Evolutionary conservation across 2,797 vertebrate genomes (phyloP).

Genomic region (Platalea minor): DNA sequence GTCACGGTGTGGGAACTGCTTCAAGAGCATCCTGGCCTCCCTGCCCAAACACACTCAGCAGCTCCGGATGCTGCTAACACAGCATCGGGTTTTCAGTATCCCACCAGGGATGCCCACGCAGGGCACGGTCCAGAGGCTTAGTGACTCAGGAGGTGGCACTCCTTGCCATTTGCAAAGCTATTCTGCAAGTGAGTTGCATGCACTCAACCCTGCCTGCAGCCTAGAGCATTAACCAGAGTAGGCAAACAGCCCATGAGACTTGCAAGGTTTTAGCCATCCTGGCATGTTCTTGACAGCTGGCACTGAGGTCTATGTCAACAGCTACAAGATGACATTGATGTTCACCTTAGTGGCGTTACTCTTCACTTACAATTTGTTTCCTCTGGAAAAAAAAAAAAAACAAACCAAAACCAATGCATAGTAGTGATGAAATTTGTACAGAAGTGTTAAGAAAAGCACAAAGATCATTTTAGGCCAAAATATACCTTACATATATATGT

Average conservation of each 20-base stretch:
- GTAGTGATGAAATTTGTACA: background rate
- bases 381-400: too few species aligned
- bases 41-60: background rate
- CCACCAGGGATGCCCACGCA: accelerated
- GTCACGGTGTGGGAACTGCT: background rate
- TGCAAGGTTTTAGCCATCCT: background rate
- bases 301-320: background rate
- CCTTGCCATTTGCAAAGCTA: background rate
- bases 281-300: too few species aligned
- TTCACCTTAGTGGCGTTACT: background rate
- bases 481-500: background rate
- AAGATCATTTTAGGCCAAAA: background rate
- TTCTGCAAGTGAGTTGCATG: background rate
- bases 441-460: background rate
- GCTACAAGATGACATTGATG: background rate
- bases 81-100: background rate
- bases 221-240: background rate
- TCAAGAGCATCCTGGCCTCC: background rate
- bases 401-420: too few species aligned
- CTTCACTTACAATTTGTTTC: background rate
- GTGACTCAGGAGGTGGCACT: background rate
- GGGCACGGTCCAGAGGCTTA: background rate
- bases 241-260: background rate
- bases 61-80: background rate
- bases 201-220: background rate